Evolutionary conservation across 2,797 vertebrate species (phyloP).

Genomic region (Acanthurus tractus): DNA sequence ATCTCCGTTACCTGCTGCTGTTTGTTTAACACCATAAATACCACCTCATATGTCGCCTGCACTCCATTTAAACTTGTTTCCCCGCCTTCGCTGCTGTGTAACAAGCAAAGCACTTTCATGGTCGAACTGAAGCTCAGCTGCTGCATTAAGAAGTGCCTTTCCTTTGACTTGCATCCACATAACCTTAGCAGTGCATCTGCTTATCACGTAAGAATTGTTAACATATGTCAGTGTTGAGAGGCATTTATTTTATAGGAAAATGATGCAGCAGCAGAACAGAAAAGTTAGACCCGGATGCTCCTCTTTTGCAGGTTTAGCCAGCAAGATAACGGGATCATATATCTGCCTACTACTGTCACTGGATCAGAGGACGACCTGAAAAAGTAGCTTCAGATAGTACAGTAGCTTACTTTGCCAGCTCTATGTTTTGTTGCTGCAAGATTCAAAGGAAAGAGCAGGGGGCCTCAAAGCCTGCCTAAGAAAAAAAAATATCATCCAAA

Average conservation of each 20-base stretch:
- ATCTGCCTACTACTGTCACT: background rate
- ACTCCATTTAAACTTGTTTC: background rate
- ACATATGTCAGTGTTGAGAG: background rate
- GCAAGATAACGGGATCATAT: background rate
- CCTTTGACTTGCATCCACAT: background rate
- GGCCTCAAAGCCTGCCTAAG: too few species aligned
- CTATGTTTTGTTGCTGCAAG: background rate
- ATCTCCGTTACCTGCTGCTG: background rate
- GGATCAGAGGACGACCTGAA: background rate
- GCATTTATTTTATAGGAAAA: conserved; percentile 10
- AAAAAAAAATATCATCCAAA: too few species aligned
- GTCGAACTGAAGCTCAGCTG: background rate
- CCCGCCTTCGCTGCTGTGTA: background rate
- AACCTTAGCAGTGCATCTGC: too few species aligned
- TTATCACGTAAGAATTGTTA: background rate
- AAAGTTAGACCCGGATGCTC: background rate
- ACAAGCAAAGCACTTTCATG: accelerated
- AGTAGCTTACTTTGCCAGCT: background rate
- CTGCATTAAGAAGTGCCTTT: too few species aligned
- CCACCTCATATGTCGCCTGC: background rate
- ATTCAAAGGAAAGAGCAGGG: background rate
- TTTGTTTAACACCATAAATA: background rate
- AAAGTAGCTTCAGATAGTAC: background rate
- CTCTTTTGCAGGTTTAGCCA: background rate
- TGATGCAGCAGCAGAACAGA: background rate